Evolutionary conservation across 2,113 vertebrate genomes (phyloP), one percentile per base, ranked within the genome.

Genomic region (Cnemophilus loriae): DNA sequence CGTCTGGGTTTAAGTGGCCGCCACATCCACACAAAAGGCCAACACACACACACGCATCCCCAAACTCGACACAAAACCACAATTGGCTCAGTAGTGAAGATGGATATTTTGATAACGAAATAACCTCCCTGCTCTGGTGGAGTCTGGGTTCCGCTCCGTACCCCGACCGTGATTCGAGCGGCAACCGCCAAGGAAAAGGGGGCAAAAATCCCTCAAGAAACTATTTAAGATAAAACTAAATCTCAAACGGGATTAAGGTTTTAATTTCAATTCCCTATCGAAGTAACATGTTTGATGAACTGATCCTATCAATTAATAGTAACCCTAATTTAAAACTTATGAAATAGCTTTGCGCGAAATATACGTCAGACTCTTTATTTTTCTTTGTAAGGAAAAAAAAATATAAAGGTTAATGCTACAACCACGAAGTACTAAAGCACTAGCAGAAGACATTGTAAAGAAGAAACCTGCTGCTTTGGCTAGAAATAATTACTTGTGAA

Each of bases 231-330:
- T 85, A 77, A 90, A 83, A 93, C 61, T 84, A 93, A 94, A 76
- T 96, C 96, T 97, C 97, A 92, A 97, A 97, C 84, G 96, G 93
- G 96, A 98, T 98, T 97, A 97, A 96, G 84, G 89, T 95, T 98
- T 98, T 98, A 97, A 98, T 98, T 98, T 97, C 98, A 97, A 96
- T 96, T 96, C 97, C 95, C 97, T 96, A 90, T 96, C 95, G 95
- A 97, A 98, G 96, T 84, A 95, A 93, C 92, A 49, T 95, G 94
- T 97, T 95, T 97, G 98, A 98, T 95, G 96, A 98, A 93, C 95
- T 87, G 98, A 97, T 97, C 84, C 96, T 97, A 97, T 97, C 96
- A 97, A 97, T 98, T 98, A 97, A 97, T 97, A 96, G 96, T 96
- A 97, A 95, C 94, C 95, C 98, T 97, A 82, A 94, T 96, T 95